Evolutionary conservation across 2,113 vertebrate genomes (phyloP), one percentile per base, ranked within the genome.

Genomic region (Rhinogobius similis): DNA sequence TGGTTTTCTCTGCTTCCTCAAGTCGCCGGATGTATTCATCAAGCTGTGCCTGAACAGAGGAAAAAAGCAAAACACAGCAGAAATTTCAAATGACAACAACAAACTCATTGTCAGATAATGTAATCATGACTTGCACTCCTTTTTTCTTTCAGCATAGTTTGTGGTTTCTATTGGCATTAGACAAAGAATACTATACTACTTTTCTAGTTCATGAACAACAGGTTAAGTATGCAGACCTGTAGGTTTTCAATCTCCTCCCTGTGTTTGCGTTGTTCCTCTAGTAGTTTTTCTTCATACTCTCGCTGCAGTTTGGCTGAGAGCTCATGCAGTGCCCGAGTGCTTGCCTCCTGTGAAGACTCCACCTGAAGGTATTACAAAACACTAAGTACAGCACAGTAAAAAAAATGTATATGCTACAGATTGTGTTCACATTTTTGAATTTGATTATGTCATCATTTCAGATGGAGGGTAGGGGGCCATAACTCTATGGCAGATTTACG

Each of bases 1-100:
- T 91, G 76, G 94, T 98, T 67, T 80, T 93, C 84, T 96, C 97
- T 39, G 96, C 95, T 66, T 98, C 96, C 78, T 99, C 96, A 50
- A 99, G 93, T 0, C 95, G 94, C 58, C 91, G 93, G 78, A 98
- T 90, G 65, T 98, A 97, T 61, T 94, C 90, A 43, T 96, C 95
- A 0, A 97, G 93, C 85, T 97, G 95, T 23, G 92, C 93, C 98
- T 98, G 82, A 32, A 65, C 26, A 53, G 67, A 23, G 20, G 78
- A 23, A 70, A 8, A 77, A 21, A 18, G 10, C 10, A 11, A 61
- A 52, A 14, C 0, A 13, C 4, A n/a, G 39, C 41, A 62, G 27
- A 4, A 65, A 13, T 38, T 29, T 59, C 5, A 36, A 36, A 36
- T 8, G 2, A 61, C 27, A 32, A 59, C 10, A n/a, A 8, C 32